phyloP scores from a whole-genome alignment of 2,113 vertebrate species.

The Falco punctatus region DNA sequence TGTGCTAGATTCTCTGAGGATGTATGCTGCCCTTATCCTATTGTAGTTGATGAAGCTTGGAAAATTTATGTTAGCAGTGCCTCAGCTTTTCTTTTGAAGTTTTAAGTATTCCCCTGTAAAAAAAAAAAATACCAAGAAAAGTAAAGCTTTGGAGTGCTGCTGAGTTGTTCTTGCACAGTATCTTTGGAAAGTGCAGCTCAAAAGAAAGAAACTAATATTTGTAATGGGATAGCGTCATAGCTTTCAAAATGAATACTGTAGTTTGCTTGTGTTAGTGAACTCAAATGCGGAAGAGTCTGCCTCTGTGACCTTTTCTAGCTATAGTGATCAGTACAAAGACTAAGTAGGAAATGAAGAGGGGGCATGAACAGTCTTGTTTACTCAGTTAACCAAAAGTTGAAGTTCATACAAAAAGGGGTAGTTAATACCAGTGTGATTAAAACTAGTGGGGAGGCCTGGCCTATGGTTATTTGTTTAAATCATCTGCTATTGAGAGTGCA shows the following conservation, averaged over 20 bases:
- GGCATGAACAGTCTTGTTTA: not conserved
- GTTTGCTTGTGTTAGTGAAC: not conserved
- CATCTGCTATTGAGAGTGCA: not conserved
- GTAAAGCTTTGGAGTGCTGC: not conserved
- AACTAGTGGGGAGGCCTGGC: not conserved
- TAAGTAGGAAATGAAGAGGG: not conserved
- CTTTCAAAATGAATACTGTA: not conserved
- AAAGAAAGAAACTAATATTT: not conserved
- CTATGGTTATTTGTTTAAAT: not conserved
- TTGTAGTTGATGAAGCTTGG: not conserved
- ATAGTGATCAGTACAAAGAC: not conserved
- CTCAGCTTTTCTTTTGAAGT: not conserved
- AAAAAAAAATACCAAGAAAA: not conserved
- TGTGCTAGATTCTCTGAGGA: not conserved
- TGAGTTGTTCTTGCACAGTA: not conserved
- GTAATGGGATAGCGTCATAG: not conserved
- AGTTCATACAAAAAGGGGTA: not conserved
- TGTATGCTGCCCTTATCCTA: not conserved
- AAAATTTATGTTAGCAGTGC: not conserved
- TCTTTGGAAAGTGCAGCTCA: not conserved
- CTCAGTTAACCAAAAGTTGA: not conserved
- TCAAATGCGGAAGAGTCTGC: not conserved
- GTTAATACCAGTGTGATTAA: not conserved
- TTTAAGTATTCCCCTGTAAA: not conserved
- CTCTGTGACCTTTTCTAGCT: not conserved